Base-by-base conservation (phyloP, 2,888 invertebrate genomes). In the Archips crataeganus region DNA sequence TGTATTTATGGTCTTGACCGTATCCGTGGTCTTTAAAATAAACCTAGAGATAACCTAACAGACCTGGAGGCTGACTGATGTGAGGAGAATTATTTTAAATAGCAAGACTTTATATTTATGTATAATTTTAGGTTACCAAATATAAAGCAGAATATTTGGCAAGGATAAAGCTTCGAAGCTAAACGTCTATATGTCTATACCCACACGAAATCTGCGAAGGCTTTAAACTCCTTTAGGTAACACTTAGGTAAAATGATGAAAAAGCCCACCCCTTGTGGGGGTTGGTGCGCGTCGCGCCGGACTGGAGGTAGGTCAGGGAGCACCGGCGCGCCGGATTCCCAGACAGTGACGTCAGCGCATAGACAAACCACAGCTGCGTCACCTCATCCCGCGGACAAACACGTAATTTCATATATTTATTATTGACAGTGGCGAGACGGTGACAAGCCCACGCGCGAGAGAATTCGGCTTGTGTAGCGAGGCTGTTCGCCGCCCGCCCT, bases 221-320 rank as follows among this genome's bases (percentile, higher is more conserved):
- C 49, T 49, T 49, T 49, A n/a, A n/a, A 49, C 6, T n/a, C 6
- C n/a, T 4, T n/a, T 49, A 10, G 11, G n/a, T 3, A n/a, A 13
- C n/a, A 49, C 49, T n/a, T 5, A 49, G 13, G 23, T 10, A 45
- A 45, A 11, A 23, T 23, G 45, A 10, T 36, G 23, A 13, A 23
- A 61, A 65, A 62, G 54, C 32, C 47, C 71, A 54, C 71, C 67
- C 63, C 49, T 66, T 68, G 73, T 70, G 67, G 76, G 71, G 80
- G 75, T 59, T 51, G 72, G 70, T 77, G 77, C 73, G 80, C 78
- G 79, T 67, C 75, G 76, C 76, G 80, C 81, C 81, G 78, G 81
- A 84, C 90, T 92, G 90, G 87, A 88, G 92, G 93, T 93, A 93
- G 94, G 93, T 93, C 94, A 92, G 93, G 92, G 90, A 90, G 88